Percentiles rank a stretch among this genome's conserved stretches.
phyloP scores from a whole-genome alignment of 35 echinoderm and acorn worm genomes.

The Anneissia japonica region DNA sequence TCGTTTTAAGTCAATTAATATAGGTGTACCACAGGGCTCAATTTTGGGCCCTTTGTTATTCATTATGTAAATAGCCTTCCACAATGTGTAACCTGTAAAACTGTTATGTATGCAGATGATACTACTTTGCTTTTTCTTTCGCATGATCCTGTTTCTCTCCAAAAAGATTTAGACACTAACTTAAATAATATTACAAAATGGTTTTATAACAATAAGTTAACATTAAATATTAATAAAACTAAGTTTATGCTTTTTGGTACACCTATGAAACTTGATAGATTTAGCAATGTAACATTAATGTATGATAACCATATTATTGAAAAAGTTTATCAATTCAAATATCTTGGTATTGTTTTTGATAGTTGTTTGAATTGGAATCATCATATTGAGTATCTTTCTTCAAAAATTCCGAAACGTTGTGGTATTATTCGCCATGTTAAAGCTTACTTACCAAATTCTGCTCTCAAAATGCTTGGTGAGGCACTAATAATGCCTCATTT shows the following conservation, averaged over 20 bases:
- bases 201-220: slow-evolving; percentile 11
- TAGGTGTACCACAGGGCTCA: too few relatives aligned
- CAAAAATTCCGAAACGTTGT: not conserved
- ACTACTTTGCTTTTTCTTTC: not conserved
- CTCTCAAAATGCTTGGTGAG: not conserved
- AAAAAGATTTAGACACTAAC: not conserved
- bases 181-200: not conserved
- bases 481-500: not conserved
- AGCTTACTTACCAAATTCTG: not conserved
- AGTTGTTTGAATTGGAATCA: not conserved
- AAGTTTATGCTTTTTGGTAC: slow-evolving; percentile 10
- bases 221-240: slow-evolving; percentile 8
- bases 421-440: not conserved
- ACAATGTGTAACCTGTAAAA: not conserved
- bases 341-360: too few relatives aligned
- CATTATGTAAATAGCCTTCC: slow-evolving; percentile 14
- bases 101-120: not conserved
- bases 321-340: not conserved
- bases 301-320: slow-evolving; percentile 16
- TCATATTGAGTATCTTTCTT: not conserved
- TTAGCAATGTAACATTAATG: not conserved
- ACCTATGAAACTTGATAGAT: not conserved
- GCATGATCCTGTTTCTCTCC: not conserved
- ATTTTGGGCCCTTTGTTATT: too few relatives aligned
- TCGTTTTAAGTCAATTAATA: too few relatives aligned